A percentile compares a stretch with the other conserved stretches of the same genome.
Evolutionary conservation across 2,797 vertebrate genomes (phyloP).

Genomic region (Benthosema pterotum): DNA sequence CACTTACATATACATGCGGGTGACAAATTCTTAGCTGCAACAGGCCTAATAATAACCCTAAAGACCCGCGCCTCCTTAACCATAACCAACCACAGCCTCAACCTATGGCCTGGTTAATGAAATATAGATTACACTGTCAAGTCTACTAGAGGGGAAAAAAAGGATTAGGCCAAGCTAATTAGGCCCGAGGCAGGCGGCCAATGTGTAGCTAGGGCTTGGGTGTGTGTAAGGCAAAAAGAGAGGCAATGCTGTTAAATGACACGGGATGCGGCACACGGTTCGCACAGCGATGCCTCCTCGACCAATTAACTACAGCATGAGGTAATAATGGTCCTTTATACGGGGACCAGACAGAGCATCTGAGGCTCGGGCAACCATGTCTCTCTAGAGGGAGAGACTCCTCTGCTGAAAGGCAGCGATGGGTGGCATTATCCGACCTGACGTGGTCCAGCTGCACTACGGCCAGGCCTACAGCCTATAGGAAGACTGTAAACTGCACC

Average conservation of each 20-base stretch:
- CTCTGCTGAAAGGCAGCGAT: conserved; percentile 24
- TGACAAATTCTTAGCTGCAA: too few species aligned
- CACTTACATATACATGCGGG: too few species aligned
- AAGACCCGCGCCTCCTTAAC: conserved; percentile 5
- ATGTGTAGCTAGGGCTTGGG: conserved; percentile 43
- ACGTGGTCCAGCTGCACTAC: conserved; percentile 6
- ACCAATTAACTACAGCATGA: conserved; percentile 69
- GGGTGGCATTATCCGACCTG: neutral
- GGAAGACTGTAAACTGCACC: too few species aligned
- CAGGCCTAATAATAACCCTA: neutral
- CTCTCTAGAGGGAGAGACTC: conserved; percentile 31
- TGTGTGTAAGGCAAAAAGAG: conserved; percentile 25
- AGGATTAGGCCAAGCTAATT: conserved; percentile 57
- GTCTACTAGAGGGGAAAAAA: conserved; percentile 21
- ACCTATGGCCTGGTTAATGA: conserved; percentile 46
- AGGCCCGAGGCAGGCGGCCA: conserved; percentile 56
- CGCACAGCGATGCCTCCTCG: conserved; percentile 58
- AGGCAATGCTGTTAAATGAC: conserved; percentile 65
- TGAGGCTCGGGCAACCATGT: conserved; percentile 16
- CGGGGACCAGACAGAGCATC: conserved; percentile 29
- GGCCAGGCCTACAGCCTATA: neutral
- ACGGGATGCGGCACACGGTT: conserved; percentile 66
- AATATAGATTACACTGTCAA: conserved; percentile 44
- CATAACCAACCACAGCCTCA: conserved; percentile 17
- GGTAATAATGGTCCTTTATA: conserved; percentile 66